phyloP scores from a whole-genome alignment of 2,113 vertebrate species.

The Hypocryptadius cinnamomeus region DNA sequence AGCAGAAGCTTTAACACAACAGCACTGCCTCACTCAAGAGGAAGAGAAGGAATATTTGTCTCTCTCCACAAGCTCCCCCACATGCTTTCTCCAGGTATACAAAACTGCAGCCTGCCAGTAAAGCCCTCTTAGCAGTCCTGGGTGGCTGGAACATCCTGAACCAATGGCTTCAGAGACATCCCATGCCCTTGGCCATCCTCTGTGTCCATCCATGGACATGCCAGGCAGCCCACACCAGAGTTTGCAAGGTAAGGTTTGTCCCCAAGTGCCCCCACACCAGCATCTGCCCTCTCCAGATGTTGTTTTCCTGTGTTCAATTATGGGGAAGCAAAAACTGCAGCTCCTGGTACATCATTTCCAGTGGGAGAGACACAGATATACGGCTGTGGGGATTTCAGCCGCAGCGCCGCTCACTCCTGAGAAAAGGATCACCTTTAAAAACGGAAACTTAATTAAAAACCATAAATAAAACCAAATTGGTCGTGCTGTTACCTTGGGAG shows the following conservation, averaged over 20 bases:
- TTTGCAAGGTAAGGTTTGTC: not conserved
- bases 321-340: rapidly evolving
- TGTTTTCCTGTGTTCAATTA: not conserved
- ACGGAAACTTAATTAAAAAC: constrained; percentile 7
- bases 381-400: not conserved
- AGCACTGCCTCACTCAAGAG: not conserved
- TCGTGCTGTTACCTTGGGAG: not conserved
- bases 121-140: not conserved
- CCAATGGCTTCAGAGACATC: not conserved
- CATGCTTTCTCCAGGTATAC: not conserved
- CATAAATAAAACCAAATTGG: not conserved
- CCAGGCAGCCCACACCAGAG: rapidly evolving
- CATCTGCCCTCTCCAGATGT: not conserved
- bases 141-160: not conserved
- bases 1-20: not conserved
- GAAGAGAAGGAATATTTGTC: not conserved
- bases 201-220: rapidly evolving
- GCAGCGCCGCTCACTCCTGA: rapidly evolving
- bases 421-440: constrained; percentile 19
- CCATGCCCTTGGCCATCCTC: not conserved
- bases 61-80: not conserved
- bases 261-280: not conserved
- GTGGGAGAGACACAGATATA: not conserved
- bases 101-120: not conserved
- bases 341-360: not conserved